Percentiles rank a stretch among this genome's conserved stretches.
These are phyloP conservation scores for Eristalinus sepulchralis DNA, from an alignment of 2,888 invertebrate species.

Conservation along the genomic window DNA sequence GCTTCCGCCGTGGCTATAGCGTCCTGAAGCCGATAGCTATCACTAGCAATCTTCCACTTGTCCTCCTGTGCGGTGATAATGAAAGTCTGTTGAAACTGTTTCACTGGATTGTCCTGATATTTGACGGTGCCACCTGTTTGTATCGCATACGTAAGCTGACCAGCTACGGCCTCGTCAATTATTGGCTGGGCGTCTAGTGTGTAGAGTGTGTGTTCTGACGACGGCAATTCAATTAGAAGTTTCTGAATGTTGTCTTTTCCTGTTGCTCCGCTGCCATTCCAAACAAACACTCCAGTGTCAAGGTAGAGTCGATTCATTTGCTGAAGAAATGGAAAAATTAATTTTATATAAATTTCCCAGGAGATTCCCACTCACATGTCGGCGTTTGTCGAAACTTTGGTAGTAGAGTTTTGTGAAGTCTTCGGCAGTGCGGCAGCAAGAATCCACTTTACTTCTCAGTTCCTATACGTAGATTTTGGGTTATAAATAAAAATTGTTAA, in stretches of 20 bases:
- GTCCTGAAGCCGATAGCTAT: constrained; percentile 91
- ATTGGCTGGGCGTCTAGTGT: constrained; percentile 95
- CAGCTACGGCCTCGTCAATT: constrained; percentile 87
- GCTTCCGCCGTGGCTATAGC: constrained; percentile 72
- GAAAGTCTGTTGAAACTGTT: constrained; percentile 92
- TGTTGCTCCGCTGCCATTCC: constrained; percentile 94
- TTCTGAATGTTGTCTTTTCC: constrained; percentile 92
- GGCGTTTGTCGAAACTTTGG: constrained; percentile 91
- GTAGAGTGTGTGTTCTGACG: constrained; percentile 88
- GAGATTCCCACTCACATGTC: constrained; percentile 85
- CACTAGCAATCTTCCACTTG: constrained; percentile 96
- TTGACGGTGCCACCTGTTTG: constrained; percentile 92
- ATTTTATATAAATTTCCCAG: neutral
- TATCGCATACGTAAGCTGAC: constrained; percentile 91
- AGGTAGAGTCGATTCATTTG: constrained; percentile 90
- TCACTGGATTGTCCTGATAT: constrained; percentile 84
- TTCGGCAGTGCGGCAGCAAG: constrained; percentile 92
- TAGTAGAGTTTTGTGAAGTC: constrained; percentile 95
- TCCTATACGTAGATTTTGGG: constrained; percentile 79
- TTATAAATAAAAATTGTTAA: neutral
- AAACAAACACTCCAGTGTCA: constrained; percentile 91
- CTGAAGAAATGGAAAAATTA: constrained; percentile 77
- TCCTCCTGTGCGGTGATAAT: constrained; percentile 92
- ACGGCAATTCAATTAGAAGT: constrained; percentile 91
- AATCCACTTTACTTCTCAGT: constrained; percentile 86